These are phyloP conservation scores for Eupeodes luniger DNA, from an alignment of 2,888 invertebrate genomes.

Conservation along the genomic window DNA sequence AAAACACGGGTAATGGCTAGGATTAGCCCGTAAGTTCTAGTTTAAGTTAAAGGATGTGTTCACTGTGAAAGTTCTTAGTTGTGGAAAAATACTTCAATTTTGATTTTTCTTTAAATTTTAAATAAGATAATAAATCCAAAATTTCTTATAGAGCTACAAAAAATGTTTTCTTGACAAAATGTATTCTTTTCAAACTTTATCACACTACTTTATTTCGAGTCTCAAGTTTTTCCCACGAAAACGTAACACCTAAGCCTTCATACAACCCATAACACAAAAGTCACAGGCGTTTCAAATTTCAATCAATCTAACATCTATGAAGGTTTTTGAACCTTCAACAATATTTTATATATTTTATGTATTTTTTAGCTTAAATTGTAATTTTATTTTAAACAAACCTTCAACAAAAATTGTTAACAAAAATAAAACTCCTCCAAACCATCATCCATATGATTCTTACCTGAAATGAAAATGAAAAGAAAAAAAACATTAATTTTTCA, in stretches of 20 bases:
- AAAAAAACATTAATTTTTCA: slow-evolving; percentile 8
- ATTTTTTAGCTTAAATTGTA: not conserved
- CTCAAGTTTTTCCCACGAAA: not conserved
- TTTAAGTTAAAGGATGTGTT: no score
- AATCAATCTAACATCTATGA: not conserved
- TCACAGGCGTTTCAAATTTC: not conserved
- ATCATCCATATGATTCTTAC: slow-evolving; percentile 10
- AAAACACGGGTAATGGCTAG: no score
- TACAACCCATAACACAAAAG: not conserved
- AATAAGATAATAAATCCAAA: no score
- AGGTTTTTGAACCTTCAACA: no score
- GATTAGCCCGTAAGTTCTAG: no score
- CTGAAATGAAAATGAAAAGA: slow-evolving; percentile 33
- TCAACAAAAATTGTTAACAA: not conserved
- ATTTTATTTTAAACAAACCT: slow-evolving; percentile 22
- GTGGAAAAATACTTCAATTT: no score
- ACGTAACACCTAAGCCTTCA: not conserved
- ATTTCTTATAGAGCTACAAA: no score
- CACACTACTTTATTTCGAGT: no score
- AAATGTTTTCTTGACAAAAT: no score
- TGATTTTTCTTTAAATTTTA: no score
- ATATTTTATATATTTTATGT: not conserved
- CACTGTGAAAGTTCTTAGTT: no score
- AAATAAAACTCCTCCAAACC: not conserved
- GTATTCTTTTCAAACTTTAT: no score